Evolutionary conservation across 2,797 vertebrate genomes (phyloP), one percentile per base, ranked within the genome.

Genomic region (Knipowitschia caucasica): DNA sequence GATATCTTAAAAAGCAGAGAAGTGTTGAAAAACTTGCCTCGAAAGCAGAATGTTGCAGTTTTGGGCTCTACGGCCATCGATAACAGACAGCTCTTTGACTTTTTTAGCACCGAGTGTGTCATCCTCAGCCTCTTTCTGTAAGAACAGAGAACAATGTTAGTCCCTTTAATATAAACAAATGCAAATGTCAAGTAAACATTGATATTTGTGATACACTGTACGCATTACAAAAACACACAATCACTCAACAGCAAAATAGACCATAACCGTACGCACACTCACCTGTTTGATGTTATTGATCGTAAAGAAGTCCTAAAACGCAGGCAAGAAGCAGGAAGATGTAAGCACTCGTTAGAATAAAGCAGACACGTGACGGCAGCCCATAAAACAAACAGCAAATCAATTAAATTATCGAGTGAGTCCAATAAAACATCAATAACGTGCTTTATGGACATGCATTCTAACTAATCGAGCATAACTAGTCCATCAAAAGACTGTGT

Each of bases 11-110:
- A 23, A 8, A 24, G 21, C 4, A n/a, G 20, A 4, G 5, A 27
- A 1, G 2, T 6, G 29, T 8, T 4, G 18, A 1, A 11, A 3
- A 53, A 73, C 78, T 49, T 25, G 89, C 97, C 96, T 91, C 7
- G 96, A 99, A 31, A 99, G 93, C 51, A 99, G 95, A 84, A 99
- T 99, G 83, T 98, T 99, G 88, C 97, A 99, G 61, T 99, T 99
- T 81, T 99, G 97, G 75, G 96, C 96, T 75, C 97, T 91, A 14
- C 95, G 92, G 33, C 97, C 97, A 0, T 99, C 97, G 24, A 99
- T 98, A 71, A 99, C 94, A 0, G 96, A 99, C 66, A 99, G 92
- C 78, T 99, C 97, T 86, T 95, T 99, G 77, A 98, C 95, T 84
- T 98, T 99, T 77, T 93, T 93, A 51, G 94, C 93, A 82, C 91